Percentiles rank a stretch among this genome's conserved stretches.
These are phyloP conservation scores for Suncus etruscus DNA, from an alignment of 2,113 vertebrate genomes.

Conservation along the genomic window DNA sequence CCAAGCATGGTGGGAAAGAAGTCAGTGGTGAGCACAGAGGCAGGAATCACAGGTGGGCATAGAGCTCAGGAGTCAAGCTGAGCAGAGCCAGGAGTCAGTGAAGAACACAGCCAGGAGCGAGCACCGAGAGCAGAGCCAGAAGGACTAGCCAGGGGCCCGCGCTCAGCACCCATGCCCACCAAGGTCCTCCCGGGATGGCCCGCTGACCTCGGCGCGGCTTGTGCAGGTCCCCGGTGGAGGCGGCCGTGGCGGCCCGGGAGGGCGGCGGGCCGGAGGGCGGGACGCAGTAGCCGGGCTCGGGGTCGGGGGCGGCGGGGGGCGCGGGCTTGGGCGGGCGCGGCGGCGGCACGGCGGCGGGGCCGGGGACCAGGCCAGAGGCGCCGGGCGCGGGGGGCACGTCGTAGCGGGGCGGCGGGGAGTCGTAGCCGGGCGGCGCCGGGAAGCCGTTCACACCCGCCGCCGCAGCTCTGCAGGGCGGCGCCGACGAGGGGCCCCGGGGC, in stretches of 20 bases:
- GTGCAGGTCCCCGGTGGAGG: constrained; percentile 93
- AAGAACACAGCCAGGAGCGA: too few species aligned
- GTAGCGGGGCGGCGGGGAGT: constrained; percentile 94
- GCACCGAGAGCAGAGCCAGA: too few species aligned
- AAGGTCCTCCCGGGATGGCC: fast-evolving
- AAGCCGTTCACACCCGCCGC: constrained; percentile 93
- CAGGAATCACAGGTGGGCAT: too few species aligned
- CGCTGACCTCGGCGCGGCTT: constrained; percentile 94
- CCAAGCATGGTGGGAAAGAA: too few species aligned
- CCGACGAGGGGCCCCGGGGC: constrained; percentile 76
- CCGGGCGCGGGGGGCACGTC: constrained; percentile 97
- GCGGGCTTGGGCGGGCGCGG: constrained; percentile 96
- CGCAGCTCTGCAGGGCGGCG: constrained; percentile 87
- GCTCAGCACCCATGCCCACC: too few species aligned
- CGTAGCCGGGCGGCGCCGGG: constrained; percentile 93
- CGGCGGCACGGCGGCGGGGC: constrained; percentile 92
- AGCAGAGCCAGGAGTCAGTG: too few species aligned
- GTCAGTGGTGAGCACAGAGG: too few species aligned
- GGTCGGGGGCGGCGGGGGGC: constrained; percentile 91
- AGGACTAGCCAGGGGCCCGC: too few species aligned
- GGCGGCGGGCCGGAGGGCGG: constrained; percentile 90
- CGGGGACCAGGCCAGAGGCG: constrained; percentile 94
- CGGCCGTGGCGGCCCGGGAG: constrained; percentile 93
- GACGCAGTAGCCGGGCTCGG: constrained; percentile 93
- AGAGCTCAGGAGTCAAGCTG: too few species aligned